Evolutionary conservation across 2,888 invertebrate species (phyloP), one percentile per base, ranked within the genome.

Genomic region (Erebia epiphron): DNA sequence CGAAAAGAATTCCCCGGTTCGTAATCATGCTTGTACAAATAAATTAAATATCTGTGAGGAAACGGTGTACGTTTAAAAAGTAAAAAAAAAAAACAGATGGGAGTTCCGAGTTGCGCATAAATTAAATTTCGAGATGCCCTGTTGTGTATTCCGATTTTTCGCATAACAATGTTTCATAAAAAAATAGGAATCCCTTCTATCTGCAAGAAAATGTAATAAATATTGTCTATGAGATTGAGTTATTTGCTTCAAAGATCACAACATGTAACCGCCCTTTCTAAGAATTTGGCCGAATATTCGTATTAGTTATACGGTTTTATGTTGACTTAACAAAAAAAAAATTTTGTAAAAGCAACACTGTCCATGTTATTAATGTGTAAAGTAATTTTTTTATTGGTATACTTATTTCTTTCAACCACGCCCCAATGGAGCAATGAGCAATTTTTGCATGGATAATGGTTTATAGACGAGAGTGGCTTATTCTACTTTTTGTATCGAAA

Each of bases 41-140:
- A 77, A 79, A 79, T 78, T 76, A 78, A 77, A 78, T 76, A 77
- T 77, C 70, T 68, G 63, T 66, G 73, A 73, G 63, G 68, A 74
- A 75, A 69, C 68, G 70, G 67, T 73, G 73, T 68, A 75, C 70
- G 76, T 78, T 73, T 75, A 72, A 71, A 77, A 73, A 73, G 69
- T 76, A 73, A 74, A 69, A 75, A 69, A n/a, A 75, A 78, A 78
- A 77, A 71, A 14, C 75, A 76, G 73, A 75, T 73, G 76, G 76
- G 75, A 75, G 75, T 73, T 69, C 76, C 74, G 78, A 76, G 75
- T 74, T 68, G 77, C 74, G 78, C 78, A 81, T 80, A 88, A 86
- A 89, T 90, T 86, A 88, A 90, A 90, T 89, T 89, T 88, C 86
- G 70, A 79, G 80, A 80, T 76, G 75, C 81, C 76, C 77, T 80